Conservation (phyloP, 2,797 vertebrate genomes). For the Sebastes diaconus region DNA sequence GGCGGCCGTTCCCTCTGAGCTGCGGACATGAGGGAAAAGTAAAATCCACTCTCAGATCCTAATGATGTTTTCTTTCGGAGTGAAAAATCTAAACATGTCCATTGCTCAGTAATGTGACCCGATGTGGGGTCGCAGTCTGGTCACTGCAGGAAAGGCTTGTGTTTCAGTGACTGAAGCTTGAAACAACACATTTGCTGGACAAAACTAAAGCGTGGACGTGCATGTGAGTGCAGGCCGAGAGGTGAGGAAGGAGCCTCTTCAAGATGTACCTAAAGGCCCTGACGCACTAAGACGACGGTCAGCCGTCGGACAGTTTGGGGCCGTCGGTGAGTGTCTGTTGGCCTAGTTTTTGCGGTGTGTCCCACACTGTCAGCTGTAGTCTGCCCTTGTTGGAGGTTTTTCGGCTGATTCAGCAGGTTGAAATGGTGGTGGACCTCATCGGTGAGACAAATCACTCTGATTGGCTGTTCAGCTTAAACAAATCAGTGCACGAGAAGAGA, state of each 20-base stretch:
- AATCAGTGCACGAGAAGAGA: no score
- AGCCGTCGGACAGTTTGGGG: no score
- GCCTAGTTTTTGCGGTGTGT: no score
- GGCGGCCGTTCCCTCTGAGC: conserved; percentile 51
- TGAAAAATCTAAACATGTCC: conserved; percentile 83
- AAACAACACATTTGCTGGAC: conserved; percentile 64
- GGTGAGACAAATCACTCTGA: no score
- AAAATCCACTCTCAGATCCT: conserved; percentile 78
- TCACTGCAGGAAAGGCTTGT: conserved; percentile 77
- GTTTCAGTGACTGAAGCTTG: conserved; percentile 74
- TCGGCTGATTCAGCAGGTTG: no score
- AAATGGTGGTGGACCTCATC: no score
- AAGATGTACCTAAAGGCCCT: neutral
- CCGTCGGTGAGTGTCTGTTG: no score
- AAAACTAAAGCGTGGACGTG: neutral
- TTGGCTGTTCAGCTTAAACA: no score
- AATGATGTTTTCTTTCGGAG: conserved; percentile 83
- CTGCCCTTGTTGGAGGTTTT: no score
- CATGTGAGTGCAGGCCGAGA: neutral
- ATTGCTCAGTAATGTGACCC: conserved; percentile 81
- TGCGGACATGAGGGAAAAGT: conserved; percentile 78
- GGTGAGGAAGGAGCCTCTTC: neutral
- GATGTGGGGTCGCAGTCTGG: conserved; percentile 74
- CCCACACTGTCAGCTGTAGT: no score
- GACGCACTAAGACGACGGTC: no score